Percentiles rank a stretch among this genome's conserved stretches.
These are phyloP conservation scores for Gopherus flavomarginatus DNA, from an alignment of 2,113 vertebrate species.

Conservation along the genomic window DNA sequence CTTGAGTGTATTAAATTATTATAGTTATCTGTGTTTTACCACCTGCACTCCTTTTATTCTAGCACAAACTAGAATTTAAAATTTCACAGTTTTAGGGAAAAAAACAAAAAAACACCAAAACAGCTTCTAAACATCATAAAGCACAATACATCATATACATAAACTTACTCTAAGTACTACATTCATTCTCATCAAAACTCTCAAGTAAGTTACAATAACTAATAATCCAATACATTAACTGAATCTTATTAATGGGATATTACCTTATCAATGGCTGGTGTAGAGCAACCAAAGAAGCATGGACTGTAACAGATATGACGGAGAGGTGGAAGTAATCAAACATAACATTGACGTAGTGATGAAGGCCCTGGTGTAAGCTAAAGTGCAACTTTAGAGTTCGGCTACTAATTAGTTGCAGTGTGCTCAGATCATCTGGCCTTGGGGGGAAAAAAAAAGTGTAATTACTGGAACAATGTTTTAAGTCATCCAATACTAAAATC, in stretches of 20 bases:
- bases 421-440: conserved; percentile 90
- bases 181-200: not conserved
- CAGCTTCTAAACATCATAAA: not conserved
- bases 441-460: not conserved
- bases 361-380: conserved; percentile 93
- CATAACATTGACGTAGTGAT: conserved; percentile 98
- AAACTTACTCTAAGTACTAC: not conserved
- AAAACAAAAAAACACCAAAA: not conserved
- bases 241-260: conserved; percentile 13
- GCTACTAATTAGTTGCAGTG: conserved; percentile 96
- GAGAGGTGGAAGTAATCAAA: conserved; percentile 99
- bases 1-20: not conserved
- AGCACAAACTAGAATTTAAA: not conserved
- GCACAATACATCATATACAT: not conserved
- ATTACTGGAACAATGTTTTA: not conserved
- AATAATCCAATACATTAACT: not conserved
- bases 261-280: conserved; percentile 98
- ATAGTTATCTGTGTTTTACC: not conserved
- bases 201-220: not conserved
- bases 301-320: conserved; percentile 93
- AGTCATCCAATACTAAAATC: not conserved
- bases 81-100: not conserved
- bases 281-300: conserved; percentile 95
- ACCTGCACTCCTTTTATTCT: not conserved
- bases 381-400: conserved; percentile 96